Evolutionary conservation across 2,113 vertebrate genomes (phyloP).

Genomic region (Gasterosteus aculeatus): DNA sequence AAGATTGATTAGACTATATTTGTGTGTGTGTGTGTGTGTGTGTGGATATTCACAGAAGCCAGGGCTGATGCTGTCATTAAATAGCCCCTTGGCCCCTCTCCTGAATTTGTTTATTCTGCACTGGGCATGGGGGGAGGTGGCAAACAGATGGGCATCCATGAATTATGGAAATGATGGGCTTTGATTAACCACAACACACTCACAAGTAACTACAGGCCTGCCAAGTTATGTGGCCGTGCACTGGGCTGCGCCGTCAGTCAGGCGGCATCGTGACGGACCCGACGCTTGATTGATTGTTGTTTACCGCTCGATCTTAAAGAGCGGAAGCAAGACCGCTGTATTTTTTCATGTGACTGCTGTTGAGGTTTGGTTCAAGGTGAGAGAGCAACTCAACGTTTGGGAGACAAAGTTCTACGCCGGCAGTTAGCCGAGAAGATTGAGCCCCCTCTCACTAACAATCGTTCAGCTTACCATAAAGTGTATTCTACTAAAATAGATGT

Average conservation of each 20-base stretch:
- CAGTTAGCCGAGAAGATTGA: neutral
- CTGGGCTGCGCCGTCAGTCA: constrained; percentile 65
- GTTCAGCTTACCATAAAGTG: neutral
- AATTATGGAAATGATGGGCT: constrained; percentile 82
- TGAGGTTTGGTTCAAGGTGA: neutral
- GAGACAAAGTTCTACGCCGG: neutral
- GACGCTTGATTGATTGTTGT: constrained; percentile 54
- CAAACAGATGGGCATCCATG: constrained; percentile 83
- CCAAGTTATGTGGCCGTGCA: constrained; percentile 71
- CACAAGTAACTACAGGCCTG: constrained; percentile 74
- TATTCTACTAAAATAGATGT: too few relatives aligned
- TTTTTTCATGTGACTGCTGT: constrained; percentile 12
- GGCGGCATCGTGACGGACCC: constrained; percentile 52
- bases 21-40: constrained; percentile 21
- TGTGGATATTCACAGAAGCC: constrained; percentile 49
- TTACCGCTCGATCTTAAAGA: constrained; percentile 33
- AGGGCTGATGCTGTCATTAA: constrained; percentile 74
- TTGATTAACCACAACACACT: constrained; percentile 80
- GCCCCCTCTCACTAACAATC: neutral
- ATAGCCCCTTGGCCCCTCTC: constrained; percentile 75
- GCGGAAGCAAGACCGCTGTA: neutral
- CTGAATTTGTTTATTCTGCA: constrained; percentile 78
- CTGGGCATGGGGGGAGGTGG: constrained; percentile 76
- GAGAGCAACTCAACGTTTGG: neutral
- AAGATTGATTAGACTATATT: constrained; percentile 57